Conservation (phyloP, 2,888 invertebrate species). For the Drymonia ruficornis region DNA sequence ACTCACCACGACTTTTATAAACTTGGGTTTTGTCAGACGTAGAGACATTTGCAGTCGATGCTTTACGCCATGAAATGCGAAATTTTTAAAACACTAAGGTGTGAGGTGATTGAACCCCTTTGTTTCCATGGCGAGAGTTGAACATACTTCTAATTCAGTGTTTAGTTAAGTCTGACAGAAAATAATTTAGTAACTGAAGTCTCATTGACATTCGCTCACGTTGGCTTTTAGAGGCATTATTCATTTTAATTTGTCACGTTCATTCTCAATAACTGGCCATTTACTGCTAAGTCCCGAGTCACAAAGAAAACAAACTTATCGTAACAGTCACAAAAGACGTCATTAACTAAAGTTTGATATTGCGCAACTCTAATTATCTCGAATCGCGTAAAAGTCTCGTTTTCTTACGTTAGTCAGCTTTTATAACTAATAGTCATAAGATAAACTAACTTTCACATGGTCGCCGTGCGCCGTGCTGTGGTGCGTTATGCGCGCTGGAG, state of each 20-base stretch:
- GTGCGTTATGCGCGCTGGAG: slow-evolving; percentile 22
- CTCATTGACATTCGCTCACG: not conserved
- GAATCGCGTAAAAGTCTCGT: slow-evolving; percentile 20
- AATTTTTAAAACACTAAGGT: not conserved
- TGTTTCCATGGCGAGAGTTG: not conserved
- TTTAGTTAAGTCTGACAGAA: not conserved
- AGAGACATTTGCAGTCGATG: too few species aligned
- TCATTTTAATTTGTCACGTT: slow-evolving; percentile 3
- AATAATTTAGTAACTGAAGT: not conserved
- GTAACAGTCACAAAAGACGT: slow-evolving; percentile 9
- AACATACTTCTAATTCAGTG: not conserved
- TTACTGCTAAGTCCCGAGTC: slow-evolving; percentile 12
- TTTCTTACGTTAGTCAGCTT: slow-evolving; percentile 35
- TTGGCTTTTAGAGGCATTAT: not conserved
- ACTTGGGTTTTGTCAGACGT: too few species aligned
- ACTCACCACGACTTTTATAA: too few species aligned
- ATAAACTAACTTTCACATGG: slow-evolving; percentile 32
- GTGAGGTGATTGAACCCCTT: not conserved
- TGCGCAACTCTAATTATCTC: slow-evolving; percentile 26
- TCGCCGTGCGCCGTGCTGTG: not conserved
- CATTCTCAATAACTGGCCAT: not conserved
- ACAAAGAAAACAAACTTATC: slow-evolving; percentile 8
- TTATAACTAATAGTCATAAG: slow-evolving; percentile 30
- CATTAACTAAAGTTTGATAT: slow-evolving; percentile 10
- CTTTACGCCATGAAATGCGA: too few species aligned